These are phyloP conservation scores for Epinephelus lanceolatus DNA, from an alignment of 2,113 vertebrate species.

Conservation along the genomic window DNA sequence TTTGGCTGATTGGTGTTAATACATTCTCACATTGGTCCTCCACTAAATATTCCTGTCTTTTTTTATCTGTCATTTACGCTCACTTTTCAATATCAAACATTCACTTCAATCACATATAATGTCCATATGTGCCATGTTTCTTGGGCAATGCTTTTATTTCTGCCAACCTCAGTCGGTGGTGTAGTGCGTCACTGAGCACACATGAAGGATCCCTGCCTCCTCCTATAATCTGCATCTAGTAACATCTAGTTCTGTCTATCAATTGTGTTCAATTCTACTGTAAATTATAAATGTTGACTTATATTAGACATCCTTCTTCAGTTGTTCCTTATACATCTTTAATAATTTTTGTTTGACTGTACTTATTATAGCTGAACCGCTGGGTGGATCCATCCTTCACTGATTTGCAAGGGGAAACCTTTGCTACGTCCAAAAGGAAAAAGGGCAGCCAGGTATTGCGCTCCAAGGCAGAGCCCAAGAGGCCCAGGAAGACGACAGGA, in stretches of 20 bases:
- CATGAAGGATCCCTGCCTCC: neutral
- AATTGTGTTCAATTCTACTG: neutral
- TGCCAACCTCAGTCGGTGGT: too few species aligned
- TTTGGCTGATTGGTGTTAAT: too few species aligned
- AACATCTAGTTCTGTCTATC: neutral
- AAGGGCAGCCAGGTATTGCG: slow-evolving; percentile 54
- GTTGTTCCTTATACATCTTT: neutral
- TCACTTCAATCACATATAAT: too few species aligned
- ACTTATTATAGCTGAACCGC: slow-evolving; percentile 52
- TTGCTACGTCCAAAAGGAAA: slow-evolving; percentile 47
- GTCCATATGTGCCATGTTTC: too few species aligned
- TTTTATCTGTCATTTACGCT: too few species aligned
- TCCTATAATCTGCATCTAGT: too few species aligned
- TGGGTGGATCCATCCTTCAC: slow-evolving; percentile 90
- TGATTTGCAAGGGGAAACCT: slow-evolving; percentile 78
- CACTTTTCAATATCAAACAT: too few species aligned
- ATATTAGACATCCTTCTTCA: neutral
- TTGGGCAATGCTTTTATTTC: too few species aligned
- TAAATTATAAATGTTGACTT: neutral
- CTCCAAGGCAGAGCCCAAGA: slow-evolving; percentile 67
- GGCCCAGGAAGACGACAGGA: slow-evolving; percentile 79
- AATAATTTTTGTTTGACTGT: neutral
- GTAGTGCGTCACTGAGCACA: neutral
- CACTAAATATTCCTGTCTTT: too few species aligned
- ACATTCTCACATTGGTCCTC: too few species aligned